These are phyloP conservation scores for Drosophila prosaltans DNA, from an alignment of 1,140 invertebrate genomes.

Conservation along the genomic window DNA sequence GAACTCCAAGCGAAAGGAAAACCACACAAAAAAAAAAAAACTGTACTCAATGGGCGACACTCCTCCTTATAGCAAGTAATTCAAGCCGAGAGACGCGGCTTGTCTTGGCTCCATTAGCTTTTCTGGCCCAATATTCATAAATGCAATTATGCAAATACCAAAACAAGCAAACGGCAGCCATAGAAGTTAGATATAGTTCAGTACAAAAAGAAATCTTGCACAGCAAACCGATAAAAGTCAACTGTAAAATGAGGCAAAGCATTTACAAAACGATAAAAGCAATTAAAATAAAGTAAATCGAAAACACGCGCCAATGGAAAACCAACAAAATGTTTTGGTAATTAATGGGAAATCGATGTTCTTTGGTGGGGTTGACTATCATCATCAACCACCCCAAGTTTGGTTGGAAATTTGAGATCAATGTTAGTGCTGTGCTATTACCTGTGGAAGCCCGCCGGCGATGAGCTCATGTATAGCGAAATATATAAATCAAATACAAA, in stretches of 20 bases:
- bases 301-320: slow-evolving; percentile 60
- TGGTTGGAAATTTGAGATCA: slow-evolving; percentile 53
- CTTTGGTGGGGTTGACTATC: slow-evolving; percentile 12
- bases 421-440: slow-evolving; percentile 33
- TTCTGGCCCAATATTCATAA: slow-evolving; percentile 33
- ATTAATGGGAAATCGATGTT: slow-evolving; percentile 65
- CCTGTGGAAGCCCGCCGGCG: slow-evolving; percentile 30
- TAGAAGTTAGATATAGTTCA: slow-evolving; percentile 15
- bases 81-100: slow-evolving; percentile 29
- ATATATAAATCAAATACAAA: slow-evolving; percentile 61
- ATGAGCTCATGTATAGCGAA: slow-evolving; percentile 56
- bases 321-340: slow-evolving; percentile 16
- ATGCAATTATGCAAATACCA: slow-evolving; percentile 72
- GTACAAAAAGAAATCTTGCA: slow-evolving; percentile 22
- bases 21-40: slow-evolving; percentile 52
- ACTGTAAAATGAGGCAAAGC: slow-evolving; percentile 36
- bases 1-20: slow-evolving; percentile 40
- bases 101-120: slow-evolving; percentile 23
- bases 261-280: slow-evolving; percentile 41
- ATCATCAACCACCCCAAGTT: neutral
- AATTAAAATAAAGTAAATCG: slow-evolving; percentile 68
- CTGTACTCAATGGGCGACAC: slow-evolving; percentile 49
- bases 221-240: slow-evolving; percentile 32
- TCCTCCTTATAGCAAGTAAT: slow-evolving; percentile 34
- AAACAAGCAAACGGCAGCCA: slow-evolving; percentile 36